Evolutionary conservation across 2,797 vertebrate genomes (phyloP).

Genomic region (Cetoscarus ocellatus): DNA sequence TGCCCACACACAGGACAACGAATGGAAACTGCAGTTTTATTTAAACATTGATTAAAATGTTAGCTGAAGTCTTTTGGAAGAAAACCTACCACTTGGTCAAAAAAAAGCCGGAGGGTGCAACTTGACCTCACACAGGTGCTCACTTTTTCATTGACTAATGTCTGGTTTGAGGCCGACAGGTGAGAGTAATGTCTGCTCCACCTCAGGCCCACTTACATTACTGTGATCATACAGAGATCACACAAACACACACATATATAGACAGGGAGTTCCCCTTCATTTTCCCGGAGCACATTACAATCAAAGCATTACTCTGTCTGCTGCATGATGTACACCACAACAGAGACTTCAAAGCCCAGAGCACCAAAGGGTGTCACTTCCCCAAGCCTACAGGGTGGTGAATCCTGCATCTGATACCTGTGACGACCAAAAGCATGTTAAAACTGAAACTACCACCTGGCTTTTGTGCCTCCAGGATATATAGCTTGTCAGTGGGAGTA

Average conservation of each 20-base stretch:
- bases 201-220: conserved; percentile 41
- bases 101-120: conserved; percentile 29
- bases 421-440: conserved; percentile 8
- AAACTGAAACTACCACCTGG: background rate
- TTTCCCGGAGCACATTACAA: conserved; percentile 49
- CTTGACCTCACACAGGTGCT: conserved; percentile 51
- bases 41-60: background rate
- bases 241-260: conserved; percentile 5
- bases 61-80: conserved; percentile 8
- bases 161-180: conserved; percentile 28
- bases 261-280: conserved; percentile 44
- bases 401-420: conserved; percentile 12
- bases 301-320: conserved; percentile 34
- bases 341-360: conserved; percentile 52
- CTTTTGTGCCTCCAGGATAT: too few relatives aligned
- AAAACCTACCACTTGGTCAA: background rate
- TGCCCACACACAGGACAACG: conserved; percentile 9
- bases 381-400: conserved; percentile 18
- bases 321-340: conserved; percentile 23
- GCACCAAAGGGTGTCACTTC: conserved; percentile 28
- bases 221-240: conserved; percentile 37
- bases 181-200: conserved; percentile 11
- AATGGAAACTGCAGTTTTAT: conserved; percentile 3
- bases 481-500: too few relatives aligned
- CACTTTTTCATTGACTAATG: conserved; percentile 13